Base-by-base conservation (phyloP, 35 echinoderm and acorn worm species). In the Amphiura filiformis region DNA sequence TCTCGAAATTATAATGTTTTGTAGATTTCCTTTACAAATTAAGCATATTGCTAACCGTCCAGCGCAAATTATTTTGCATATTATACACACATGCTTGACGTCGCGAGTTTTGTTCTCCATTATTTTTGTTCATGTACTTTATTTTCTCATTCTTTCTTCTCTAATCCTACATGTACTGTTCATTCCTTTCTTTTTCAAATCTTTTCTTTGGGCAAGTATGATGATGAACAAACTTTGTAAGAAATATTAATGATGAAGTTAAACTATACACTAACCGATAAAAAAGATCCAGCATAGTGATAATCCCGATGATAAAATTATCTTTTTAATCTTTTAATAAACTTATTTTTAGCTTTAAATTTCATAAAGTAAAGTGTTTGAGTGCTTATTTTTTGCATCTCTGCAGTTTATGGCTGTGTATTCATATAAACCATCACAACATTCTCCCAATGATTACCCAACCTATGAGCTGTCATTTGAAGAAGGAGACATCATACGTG, bases 331-430 rank as follows among this genome's bases (percentile, higher is more conserved):
- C 26, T 70, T 23, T n/a, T 3, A 70, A 70, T 70, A 3, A 70
- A 30, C 26, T 70, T 47, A 9, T 4, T 47, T 47, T 9, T 4
- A 47, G 41, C 17, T 4, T 47, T 17, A 47, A 47, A 5, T 70
- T 70, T 70, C 7, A 70, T 70, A 3, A 15, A 70, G 15, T n/a
- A 70, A 70, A n/a, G 7, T 70, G 61, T 26, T 70, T 11, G 61
- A 70, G 7, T 87, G 39, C 1, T 35, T 75, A 35, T 80, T 42
- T 82, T 79, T 36, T 40, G 39, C 41, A 39, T 75, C 31, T 18
- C n/a, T 87, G 18, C 65, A 99, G 96, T 99, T 99, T 76, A 99
- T 99, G 86, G 96, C 96, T 20, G 89, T 99, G 23, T 99, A 99
- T 76, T 81, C 65, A 1, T 98, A 98, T 86, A 92, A 95, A 38